Evolutionary conservation across 2,797 vertebrate species (phyloP).

Genomic region (Gymnodraco acuticeps): DNA sequence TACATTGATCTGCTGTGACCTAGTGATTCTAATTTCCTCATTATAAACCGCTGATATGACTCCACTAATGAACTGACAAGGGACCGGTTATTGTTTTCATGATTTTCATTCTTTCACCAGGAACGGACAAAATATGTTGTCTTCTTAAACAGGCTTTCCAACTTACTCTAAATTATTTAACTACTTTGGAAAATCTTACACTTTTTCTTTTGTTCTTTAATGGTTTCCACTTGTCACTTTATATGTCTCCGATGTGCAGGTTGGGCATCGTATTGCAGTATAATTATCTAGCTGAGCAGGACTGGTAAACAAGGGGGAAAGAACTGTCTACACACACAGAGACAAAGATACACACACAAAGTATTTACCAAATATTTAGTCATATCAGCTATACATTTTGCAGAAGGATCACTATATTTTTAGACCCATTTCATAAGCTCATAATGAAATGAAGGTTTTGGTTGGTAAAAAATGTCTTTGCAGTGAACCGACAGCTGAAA

Average conservation of each 20-base stretch:
- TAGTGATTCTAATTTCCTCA: slow-evolving; percentile 9
- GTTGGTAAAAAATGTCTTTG: slow-evolving; percentile 45
- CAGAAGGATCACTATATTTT: slow-evolving; percentile 54
- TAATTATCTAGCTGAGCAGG: slow-evolving; percentile 32
- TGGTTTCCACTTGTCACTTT: slow-evolving; percentile 30
- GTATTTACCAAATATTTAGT: slow-evolving; percentile 33
- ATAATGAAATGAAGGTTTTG: slow-evolving; percentile 52
- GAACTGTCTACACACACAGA: slow-evolving; percentile 1
- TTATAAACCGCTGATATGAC: slow-evolving; percentile 12
- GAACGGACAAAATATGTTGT: slow-evolving; percentile 24
- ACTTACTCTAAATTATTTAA: slow-evolving; percentile 17
- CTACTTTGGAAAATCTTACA: slow-evolving; percentile 20
- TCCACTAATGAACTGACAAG: slow-evolving; percentile 36
- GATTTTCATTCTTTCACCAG: slow-evolving; percentile 31
- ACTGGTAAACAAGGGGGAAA: slow-evolving; percentile 36
- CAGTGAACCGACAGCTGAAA: slow-evolving; percentile 52
- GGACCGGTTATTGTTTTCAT: slow-evolving; percentile 28
- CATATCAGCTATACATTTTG: slow-evolving; percentile 25
- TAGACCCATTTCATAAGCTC: slow-evolving; percentile 45
- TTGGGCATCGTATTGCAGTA: slow-evolving; percentile 24
- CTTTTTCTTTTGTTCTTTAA: slow-evolving; percentile 17
- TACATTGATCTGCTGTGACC: not conserved
- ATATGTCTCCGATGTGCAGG: slow-evolving; percentile 25
- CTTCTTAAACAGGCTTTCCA: not conserved
- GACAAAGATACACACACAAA: slow-evolving; percentile 8